Evolutionary conservation across 2,888 invertebrate genomes (phyloP), one percentile per base, ranked within the genome.

Genomic region (Orthosia incerta): DNA sequence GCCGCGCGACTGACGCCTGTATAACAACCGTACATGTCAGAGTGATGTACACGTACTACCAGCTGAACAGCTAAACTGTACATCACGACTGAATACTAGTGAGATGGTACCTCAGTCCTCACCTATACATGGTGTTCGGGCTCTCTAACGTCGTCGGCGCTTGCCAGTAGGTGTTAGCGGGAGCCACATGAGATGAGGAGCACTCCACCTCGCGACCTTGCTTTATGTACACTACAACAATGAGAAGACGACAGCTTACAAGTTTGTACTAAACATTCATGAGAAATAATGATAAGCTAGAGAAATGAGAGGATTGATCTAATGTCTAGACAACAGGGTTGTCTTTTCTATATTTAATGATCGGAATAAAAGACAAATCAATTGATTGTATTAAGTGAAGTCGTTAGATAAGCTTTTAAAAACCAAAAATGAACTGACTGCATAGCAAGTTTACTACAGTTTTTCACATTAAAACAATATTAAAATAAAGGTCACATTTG

Each of bases 201-300:
- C 90, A 91, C 72, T 94, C 97, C 64, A 97, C 96, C 82, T 97
- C 97, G 4, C 97, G 96, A 1, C 97, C 97, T 93, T 97, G 97
- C 88, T 97, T 97, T 76, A 97, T 97, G 91, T 93, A 94, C 80
- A 95, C 95, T 96, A 89, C 9, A 31, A 73, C 26, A 74, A 74
- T 45, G 23, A 16, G 7, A 50, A 56, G 15, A 39, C 3, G 51
- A 23, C 7, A 15, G 23, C 57, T 48, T 15, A 51, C 4, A 7
- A 39, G 3, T 18, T 15, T n/a, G 1, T 20, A 3, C 7, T 45
- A 16, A 63, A 46, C 0, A 15, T 11, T 23, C 1, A 15, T 4
- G 2, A 13, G 16, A 1, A 15, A 4, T 48, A 23, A 23, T 20
- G 23, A 4, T 26, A 26, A 26, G 26, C 26, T 26, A 26, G 26